A percentile compares a stretch with the other conserved stretches of the same genome.
These are phyloP conservation scores for Conistra vaccinii DNA, from an alignment of 2,888 invertebrate species.

Conservation along the genomic window DNA sequence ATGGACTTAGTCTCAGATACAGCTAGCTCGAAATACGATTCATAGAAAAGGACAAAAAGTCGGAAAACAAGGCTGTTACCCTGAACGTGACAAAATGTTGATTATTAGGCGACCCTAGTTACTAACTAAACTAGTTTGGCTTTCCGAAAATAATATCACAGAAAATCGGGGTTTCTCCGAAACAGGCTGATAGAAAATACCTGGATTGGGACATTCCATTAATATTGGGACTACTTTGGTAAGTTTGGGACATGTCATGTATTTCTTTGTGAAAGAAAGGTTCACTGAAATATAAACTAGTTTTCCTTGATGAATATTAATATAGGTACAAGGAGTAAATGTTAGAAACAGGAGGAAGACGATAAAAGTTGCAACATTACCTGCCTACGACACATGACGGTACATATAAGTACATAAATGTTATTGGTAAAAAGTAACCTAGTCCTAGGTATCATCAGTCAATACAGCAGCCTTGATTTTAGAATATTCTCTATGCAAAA, in stretches of 20 bases:
- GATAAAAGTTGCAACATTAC: not conserved
- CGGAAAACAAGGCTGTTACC: conserved; percentile 28
- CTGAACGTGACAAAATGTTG: conserved; percentile 58
- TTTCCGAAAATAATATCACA: conserved; percentile 46
- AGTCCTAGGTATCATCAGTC: not conserved
- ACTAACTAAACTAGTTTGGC: conserved; percentile 50
- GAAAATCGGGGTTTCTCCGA: conserved; percentile 43
- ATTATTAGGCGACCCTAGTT: conserved; percentile 42
- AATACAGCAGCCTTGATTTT: not conserved
- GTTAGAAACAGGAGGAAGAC: no score
- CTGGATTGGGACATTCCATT: conserved; percentile 34
- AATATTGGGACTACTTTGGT: conserved; percentile 16
- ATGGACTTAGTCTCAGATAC: not conserved
- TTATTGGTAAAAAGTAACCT: not conserved
- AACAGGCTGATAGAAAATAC: conserved; percentile 44
- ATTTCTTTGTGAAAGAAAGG: conserved; percentile 8
- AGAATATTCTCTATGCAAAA: not conserved
- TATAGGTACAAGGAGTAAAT: not conserved
- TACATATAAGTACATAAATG: no score
- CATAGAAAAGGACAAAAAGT: conserved; percentile 33
- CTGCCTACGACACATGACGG: not conserved
- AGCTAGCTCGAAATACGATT: not conserved
- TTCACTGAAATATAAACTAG: not conserved
- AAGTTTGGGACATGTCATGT: conserved; percentile 15
- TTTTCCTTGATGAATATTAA: not conserved